A percentile compares a stretch with the other conserved stretches of the same genome.
Conservation (phyloP, 1,140 invertebrate species). For the Caenorhabditis latens region DNA sequence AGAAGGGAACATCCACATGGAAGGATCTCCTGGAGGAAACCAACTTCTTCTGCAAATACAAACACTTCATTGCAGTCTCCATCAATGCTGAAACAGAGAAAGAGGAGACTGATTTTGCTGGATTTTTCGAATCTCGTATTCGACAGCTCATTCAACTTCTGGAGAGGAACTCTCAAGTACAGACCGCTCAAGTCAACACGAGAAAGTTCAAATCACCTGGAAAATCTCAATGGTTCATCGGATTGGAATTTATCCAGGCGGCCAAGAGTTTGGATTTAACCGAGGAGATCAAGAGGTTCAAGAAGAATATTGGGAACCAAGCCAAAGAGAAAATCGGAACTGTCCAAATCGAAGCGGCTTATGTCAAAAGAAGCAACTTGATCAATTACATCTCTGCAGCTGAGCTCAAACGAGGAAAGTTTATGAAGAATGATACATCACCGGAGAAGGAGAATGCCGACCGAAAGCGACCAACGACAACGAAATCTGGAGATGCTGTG, state of each 20-base stretch:
- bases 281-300: not conserved
- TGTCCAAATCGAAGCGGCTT: not conserved
- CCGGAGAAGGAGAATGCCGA: too few species aligned
- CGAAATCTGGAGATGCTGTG: too few species aligned
- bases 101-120: slow-evolving; percentile 76
- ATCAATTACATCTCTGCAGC: not conserved
- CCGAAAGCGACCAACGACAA: too few species aligned
- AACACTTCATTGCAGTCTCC: slow-evolving; percentile 79
- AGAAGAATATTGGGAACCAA: not conserved
- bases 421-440: not conserved
- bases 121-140: slow-evolving; percentile 96
- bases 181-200: slow-evolving; percentile 93
- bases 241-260: not conserved
- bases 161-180: slow-evolving; percentile 91
- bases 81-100: slow-evolving; percentile 76
- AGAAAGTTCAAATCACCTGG: slow-evolving; percentile 82
- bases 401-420: slow-evolving; percentile 2
- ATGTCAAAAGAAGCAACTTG: not conserved
- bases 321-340: too few species aligned
- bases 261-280: slow-evolving; percentile 46
- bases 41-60: slow-evolving; percentile 94
- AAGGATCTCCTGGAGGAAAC: slow-evolving; percentile 93
- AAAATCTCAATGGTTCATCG: slow-evolving; percentile 1
- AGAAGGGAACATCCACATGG: slow-evolving; percentile 88
- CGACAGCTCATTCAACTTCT: slow-evolving; percentile 90